These are phyloP conservation scores for Ochlodes sylvanus DNA, from an alignment of 2,888 invertebrate genomes.

Conservation along the genomic window DNA sequence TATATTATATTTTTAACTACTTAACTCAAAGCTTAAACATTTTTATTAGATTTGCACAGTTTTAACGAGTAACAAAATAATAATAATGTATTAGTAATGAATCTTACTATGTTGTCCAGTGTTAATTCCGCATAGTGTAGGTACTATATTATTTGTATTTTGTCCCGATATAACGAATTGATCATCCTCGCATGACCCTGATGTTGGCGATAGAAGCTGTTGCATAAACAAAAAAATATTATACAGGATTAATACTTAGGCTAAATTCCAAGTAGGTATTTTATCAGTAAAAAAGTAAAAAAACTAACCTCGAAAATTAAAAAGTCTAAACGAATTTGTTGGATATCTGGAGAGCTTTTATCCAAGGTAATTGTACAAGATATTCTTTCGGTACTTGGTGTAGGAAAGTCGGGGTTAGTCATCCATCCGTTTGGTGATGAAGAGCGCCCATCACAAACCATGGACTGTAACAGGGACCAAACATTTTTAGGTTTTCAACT, in stretches of 20 bases:
- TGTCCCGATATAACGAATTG: slow-evolving; percentile 89
- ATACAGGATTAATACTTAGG: no score
- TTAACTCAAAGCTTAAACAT: no score
- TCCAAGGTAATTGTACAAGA: slow-evolving; percentile 88
- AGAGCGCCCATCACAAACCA: slow-evolving; percentile 87
- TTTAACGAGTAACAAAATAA: no score
- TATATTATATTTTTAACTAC: no score
- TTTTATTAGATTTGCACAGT: no score
- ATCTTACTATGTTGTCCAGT: slow-evolving; percentile 89
- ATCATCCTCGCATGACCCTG: slow-evolving; percentile 89
- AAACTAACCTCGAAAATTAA: slow-evolving; percentile 87
- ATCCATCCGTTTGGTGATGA: slow-evolving; percentile 88
- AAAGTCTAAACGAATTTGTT: slow-evolving; percentile 89
- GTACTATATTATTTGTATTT: slow-evolving; percentile 88
- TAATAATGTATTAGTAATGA: neutral
- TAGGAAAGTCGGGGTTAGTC: slow-evolving; percentile 89
- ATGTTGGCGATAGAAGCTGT: slow-evolving; percentile 88
- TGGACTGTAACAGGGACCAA: slow-evolving; percentile 77
- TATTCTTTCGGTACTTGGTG: slow-evolving; percentile 82
- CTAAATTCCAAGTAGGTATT: neutral
- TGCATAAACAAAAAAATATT: neutral
- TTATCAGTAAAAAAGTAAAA: no score
- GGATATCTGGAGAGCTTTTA: slow-evolving; percentile 85
- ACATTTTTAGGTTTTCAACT: no score
- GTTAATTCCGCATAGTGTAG: slow-evolving; percentile 90